Evolutionary conservation across 2,888 invertebrate species (phyloP).

Genomic region (Erebia palarica): DNA sequence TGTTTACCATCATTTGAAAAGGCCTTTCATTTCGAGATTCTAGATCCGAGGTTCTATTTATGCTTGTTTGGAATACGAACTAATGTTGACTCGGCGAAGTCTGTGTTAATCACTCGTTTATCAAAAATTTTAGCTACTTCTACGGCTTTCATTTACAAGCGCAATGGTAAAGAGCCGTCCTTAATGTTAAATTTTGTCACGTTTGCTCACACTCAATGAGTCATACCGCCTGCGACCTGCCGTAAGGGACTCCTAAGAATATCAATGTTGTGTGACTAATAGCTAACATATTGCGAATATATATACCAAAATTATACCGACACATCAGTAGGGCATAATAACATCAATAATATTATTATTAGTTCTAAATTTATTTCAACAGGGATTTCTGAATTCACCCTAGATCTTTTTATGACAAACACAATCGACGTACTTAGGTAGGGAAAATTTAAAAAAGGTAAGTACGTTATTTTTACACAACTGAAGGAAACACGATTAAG

Average conservation of each 20-base stretch:
- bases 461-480: too few relatives aligned
- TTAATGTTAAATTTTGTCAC: constrained; percentile 36
- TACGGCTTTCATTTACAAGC: neutral
- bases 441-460: neutral
- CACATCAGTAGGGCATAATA: neutral
- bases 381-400: neutral
- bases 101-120: constrained; percentile 1
- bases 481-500: too few relatives aligned
- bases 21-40: too few relatives aligned
- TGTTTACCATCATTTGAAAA: too few relatives aligned
- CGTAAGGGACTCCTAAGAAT: constrained; percentile 42
- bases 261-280: constrained; percentile 47
- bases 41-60: neutral
- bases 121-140: neutral
- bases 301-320: neutral
- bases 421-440: neutral
- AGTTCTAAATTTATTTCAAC: neutral
- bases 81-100: neutral
- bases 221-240: constrained; percentile 36
- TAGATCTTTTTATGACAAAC: neutral
- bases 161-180: constrained; percentile 14
- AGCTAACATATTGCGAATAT: constrained; percentile 20
- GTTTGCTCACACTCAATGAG: constrained; percentile 36
- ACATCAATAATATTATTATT: neutral
- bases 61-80: neutral